Percentiles rank a stretch among this genome's conserved stretches.
phyloP scores from a whole-genome alignment of 1,140 invertebrate species.

The Procambarus clarkii region DNA sequence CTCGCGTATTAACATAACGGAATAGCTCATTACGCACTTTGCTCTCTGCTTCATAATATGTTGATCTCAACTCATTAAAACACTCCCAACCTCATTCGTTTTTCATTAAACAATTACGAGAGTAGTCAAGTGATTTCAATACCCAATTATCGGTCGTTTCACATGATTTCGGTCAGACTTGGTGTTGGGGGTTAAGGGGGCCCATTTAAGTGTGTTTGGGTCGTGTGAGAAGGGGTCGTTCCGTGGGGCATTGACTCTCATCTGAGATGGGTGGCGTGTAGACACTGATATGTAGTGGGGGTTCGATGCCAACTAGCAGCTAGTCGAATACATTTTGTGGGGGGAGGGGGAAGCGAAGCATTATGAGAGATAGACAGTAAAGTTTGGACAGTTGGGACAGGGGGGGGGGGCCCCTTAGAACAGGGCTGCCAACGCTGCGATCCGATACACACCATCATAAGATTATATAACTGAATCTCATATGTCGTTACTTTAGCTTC shows the following conservation, averaged over 20 bases:
- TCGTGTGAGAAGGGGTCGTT: too few species aligned
- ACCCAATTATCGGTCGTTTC: slow-evolving; percentile 46
- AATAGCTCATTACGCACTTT: slow-evolving; percentile 34
- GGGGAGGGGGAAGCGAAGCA: slow-evolving; percentile 1
- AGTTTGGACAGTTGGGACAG: slow-evolving; percentile 26
- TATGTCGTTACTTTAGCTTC: too few species aligned
- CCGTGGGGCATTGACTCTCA: too few species aligned
- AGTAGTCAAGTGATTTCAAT: slow-evolving; percentile 61
- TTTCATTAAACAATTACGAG: slow-evolving; percentile 64
- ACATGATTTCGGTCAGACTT: neutral
- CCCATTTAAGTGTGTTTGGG: too few species aligned
- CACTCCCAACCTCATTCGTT: slow-evolving; percentile 58
- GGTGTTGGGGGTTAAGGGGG: neutral
- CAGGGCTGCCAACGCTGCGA: slow-evolving; percentile 10
- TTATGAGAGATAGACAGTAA: slow-evolving; percentile 11
- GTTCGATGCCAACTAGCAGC: too few species aligned
- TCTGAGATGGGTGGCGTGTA: too few species aligned
- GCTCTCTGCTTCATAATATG: slow-evolving; percentile 55
- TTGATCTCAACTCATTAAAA: slow-evolving; percentile 61
- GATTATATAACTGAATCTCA: too few species aligned
- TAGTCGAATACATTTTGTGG: too few species aligned
- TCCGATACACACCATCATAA: too few species aligned
- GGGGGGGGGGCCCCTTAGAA: neutral
- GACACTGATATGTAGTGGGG: too few species aligned
- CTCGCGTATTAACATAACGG: neutral